A percentile compares a stretch with the other conserved stretches of the same genome.
These are phyloP conservation scores for Creontiades dilutus DNA, from an alignment of 2,888 invertebrate species.

Conservation along the genomic window DNA sequence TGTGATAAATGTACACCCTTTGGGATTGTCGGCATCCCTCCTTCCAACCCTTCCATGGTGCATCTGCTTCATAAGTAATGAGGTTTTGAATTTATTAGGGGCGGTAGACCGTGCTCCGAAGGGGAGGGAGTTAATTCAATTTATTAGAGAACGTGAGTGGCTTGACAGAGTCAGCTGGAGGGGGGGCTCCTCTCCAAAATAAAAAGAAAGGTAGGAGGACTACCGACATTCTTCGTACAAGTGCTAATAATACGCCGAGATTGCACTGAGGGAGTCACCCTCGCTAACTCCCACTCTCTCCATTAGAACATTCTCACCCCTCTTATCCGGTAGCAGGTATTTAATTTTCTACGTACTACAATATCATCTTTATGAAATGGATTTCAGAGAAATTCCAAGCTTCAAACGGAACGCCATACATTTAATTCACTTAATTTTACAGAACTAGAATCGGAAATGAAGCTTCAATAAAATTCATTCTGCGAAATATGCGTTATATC, in stretches of 20 bases:
- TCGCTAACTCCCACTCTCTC: neutral
- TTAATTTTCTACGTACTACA: neutral
- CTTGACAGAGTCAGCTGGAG: slow-evolving; percentile 1
- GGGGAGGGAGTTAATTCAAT: slow-evolving; percentile 54
- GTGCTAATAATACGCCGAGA: slow-evolving; percentile 63
- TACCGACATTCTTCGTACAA: neutral
- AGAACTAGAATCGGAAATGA: no score
- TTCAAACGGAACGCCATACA: no score
- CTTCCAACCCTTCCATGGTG: slow-evolving; percentile 11
- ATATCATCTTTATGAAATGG: neutral
- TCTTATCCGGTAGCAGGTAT: neutral
- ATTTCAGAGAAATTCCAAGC: no score
- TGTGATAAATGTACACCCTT: slow-evolving; percentile 37
- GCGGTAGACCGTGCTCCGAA: slow-evolving; percentile 46
- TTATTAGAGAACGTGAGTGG: slow-evolving; percentile 61
- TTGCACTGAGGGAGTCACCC: slow-evolving; percentile 10
- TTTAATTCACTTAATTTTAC: no score
- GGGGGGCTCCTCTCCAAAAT: neutral
- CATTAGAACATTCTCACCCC: neutral
- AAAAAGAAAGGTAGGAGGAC: neutral
- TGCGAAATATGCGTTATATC: no score
- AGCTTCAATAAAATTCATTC: no score
- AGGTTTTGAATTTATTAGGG: slow-evolving; percentile 62
- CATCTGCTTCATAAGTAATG: slow-evolving; percentile 63
- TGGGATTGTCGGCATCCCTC: slow-evolving; percentile 40